Percentiles rank a stretch among this genome's conserved stretches.
Conservation (phyloP, 2,797 vertebrate species). For the Staurois parvus region DNA sequence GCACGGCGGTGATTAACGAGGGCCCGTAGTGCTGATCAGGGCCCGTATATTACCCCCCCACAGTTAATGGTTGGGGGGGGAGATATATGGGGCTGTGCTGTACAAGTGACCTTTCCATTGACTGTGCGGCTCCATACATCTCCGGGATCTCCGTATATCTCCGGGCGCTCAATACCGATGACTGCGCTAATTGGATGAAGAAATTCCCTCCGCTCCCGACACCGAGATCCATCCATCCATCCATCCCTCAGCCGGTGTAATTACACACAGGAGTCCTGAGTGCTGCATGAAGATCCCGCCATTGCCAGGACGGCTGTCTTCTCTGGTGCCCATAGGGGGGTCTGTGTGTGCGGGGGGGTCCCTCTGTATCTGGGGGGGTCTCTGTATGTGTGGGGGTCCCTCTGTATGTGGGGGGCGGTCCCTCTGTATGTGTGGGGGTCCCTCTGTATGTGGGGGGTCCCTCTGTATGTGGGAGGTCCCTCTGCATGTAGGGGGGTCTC, state of each 20-base stretch:
- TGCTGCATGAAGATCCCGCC: not conserved
- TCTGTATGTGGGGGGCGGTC: too few species aligned
- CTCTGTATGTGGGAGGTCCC: too few species aligned
- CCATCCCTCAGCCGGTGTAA: constrained; percentile 4
- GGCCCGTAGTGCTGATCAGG: constrained; percentile 28
- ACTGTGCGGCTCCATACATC: constrained; percentile 14
- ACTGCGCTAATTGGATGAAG: constrained; percentile 15
- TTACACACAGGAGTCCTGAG: constrained; percentile 17
- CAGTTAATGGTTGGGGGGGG: constrained; percentile 19
- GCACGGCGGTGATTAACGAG: constrained; percentile 25
- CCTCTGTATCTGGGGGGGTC: too few species aligned
- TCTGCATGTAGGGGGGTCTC: too few species aligned
- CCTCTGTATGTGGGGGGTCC: too few species aligned
- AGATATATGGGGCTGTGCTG: constrained; percentile 14
- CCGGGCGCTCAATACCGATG: constrained; percentile 1
- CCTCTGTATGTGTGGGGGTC: too few species aligned
- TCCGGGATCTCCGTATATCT: constrained; percentile 34
- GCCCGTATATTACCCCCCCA: not conserved
- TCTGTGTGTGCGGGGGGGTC: too few species aligned
- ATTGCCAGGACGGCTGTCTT: not conserved
- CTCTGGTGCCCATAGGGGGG: not conserved
- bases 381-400: too few species aligned
- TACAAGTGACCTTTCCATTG: constrained; percentile 19
- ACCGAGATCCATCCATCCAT: too few species aligned
- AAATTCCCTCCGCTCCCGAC: not conserved